Percentiles rank a stretch among this genome's conserved stretches.
Evolutionary conservation across 2,113 vertebrate species (phyloP).

Genomic region (Lasiurus cinereus): DNA sequence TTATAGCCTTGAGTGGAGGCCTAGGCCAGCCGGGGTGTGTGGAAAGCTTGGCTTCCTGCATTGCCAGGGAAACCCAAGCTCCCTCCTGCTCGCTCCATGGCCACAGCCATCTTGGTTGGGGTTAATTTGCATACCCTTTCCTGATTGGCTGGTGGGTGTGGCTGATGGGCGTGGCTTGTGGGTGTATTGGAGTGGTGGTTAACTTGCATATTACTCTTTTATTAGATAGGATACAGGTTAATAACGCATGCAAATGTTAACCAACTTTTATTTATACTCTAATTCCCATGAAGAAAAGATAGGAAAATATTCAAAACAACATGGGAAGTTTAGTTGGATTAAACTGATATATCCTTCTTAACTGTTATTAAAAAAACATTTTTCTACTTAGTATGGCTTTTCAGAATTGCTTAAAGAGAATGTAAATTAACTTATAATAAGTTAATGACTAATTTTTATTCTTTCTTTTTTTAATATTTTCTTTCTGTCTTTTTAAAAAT

Average conservation of each 20-base stretch:
- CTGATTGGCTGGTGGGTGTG: too few species aligned
- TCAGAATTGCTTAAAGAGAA: neutral
- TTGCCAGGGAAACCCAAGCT: too few species aligned
- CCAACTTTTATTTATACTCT: neutral
- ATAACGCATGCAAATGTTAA: neutral
- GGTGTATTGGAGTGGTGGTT: too few species aligned
- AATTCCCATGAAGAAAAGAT: neutral
- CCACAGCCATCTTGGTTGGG: too few species aligned
- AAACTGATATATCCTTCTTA: neutral
- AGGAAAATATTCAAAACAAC: neutral
- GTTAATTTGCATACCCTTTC: too few species aligned
- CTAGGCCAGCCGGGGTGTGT: too few species aligned
- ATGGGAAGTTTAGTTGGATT: neutral
- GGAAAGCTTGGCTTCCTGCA: too few species aligned
- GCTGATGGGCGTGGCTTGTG: too few species aligned
- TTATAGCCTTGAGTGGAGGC: too few species aligned
- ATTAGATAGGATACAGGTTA: neutral
- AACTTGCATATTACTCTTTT: too few species aligned
- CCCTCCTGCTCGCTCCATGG: too few species aligned
- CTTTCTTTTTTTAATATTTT: neutral
- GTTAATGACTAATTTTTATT: conserved; percentile 6
- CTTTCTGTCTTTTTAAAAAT: too few species aligned
- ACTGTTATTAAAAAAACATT: neutral
- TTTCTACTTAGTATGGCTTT: neutral
- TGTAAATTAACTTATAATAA: conserved; percentile 21